Conservation (phyloP, 2,797 vertebrate genomes). For the Eutrigla gurnardus region DNA sequence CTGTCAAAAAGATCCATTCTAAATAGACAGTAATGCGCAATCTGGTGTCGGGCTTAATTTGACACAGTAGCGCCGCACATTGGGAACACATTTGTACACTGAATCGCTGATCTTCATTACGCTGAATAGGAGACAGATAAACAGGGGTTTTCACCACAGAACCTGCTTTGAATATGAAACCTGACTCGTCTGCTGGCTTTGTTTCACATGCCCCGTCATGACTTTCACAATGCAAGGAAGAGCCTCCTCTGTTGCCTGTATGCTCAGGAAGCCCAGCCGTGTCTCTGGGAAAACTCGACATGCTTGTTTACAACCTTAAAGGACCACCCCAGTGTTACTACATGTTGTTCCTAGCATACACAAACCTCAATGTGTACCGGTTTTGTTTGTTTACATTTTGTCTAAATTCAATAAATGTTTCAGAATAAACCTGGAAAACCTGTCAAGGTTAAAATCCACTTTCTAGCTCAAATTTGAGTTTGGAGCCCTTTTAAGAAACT, state of each 20-base stretch:
- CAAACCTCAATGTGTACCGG: too few relatives aligned
- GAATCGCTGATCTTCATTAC: constrained; percentile 22
- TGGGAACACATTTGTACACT: constrained; percentile 30
- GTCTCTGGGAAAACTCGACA: constrained; percentile 14
- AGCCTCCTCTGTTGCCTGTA: constrained; percentile 27
- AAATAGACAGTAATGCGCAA: constrained; percentile 63
- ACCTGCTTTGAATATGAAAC: constrained; percentile 1
- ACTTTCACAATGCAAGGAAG: constrained; percentile 49
- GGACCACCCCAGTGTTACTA: too few relatives aligned
- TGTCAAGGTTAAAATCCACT: neutral
- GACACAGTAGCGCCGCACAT: constrained; percentile 39
- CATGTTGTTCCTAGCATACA: too few relatives aligned
- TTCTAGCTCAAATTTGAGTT: too few relatives aligned
- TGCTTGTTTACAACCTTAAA: neutral
- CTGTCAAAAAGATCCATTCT: constrained; percentile 66
- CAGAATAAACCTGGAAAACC: neutral
- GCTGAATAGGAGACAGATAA: constrained; percentile 15
- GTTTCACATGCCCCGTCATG: neutral
- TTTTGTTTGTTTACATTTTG: too few relatives aligned
- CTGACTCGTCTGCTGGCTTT: constrained; percentile 8
- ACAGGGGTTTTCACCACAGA: neutral
- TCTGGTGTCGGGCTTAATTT: constrained; percentile 54
- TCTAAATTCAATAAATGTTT: too few relatives aligned
- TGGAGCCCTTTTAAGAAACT: too few relatives aligned
- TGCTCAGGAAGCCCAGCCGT: constrained; percentile 41